These are phyloP conservation scores for Salvator merianae DNA, from an alignment of 2,113 vertebrate species.

Conservation along the genomic window DNA sequence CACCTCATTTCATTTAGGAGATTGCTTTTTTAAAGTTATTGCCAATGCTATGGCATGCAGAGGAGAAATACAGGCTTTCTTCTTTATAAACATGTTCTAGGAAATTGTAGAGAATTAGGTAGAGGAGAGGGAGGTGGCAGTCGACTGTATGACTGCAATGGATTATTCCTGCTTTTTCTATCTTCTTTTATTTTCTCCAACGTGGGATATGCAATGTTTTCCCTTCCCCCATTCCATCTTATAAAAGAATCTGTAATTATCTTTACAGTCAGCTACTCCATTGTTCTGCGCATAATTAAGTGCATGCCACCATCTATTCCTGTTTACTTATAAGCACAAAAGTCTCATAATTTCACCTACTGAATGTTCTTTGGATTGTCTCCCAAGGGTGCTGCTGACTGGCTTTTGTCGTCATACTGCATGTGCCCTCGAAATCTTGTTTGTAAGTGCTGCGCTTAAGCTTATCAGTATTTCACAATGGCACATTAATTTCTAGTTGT, in stretches of 20 bases:
- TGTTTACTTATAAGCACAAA: background rate
- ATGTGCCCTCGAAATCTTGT: background rate
- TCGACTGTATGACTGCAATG: background rate
- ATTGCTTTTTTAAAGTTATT: too few species aligned
- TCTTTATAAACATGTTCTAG: background rate
- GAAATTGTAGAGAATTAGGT: background rate
- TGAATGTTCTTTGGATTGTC: background rate
- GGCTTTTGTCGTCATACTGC: background rate
- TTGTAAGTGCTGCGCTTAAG: background rate
- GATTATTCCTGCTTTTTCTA: background rate
- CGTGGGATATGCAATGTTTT: background rate
- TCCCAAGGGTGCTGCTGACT: background rate
- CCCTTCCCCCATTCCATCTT: background rate
- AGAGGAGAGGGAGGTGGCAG: background rate
- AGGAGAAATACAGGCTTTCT: background rate
- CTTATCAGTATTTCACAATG: background rate
- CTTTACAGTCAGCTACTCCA: background rate
- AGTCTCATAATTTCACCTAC: background rate
- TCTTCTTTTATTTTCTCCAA: background rate
- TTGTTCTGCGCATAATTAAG: background rate
- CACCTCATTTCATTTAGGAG: too few species aligned
- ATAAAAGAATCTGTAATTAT: background rate
- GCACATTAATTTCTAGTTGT: slow-evolving; percentile 20
- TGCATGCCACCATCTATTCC: background rate
- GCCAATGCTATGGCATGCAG: background rate